Conservation (phyloP, 2,888 invertebrate species). For the Siphonodentalium dalli region DNA sequence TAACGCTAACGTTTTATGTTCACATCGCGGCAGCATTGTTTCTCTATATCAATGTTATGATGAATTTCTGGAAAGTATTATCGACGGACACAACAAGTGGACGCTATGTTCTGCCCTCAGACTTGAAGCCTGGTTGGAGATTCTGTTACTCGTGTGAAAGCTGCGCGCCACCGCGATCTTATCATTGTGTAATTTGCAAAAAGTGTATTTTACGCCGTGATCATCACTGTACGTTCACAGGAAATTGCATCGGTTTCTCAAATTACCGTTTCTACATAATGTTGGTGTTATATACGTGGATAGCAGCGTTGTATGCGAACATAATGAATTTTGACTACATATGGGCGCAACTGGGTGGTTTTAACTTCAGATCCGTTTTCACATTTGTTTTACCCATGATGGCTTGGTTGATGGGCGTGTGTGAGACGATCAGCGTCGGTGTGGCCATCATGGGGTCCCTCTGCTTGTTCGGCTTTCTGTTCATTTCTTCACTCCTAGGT, state of each 20-base stretch:
- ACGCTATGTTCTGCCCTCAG: slow-evolving; percentile 71
- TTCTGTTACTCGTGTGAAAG: slow-evolving; percentile 71
- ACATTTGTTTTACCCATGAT: slow-evolving; percentile 56
- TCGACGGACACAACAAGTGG: slow-evolving; percentile 77
- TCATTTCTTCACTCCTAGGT: slow-evolving; percentile 45
- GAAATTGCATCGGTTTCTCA: slow-evolving; percentile 57
- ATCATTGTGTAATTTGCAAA: slow-evolving; percentile 65
- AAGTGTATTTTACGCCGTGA: slow-evolving; percentile 60
- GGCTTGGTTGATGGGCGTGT: slow-evolving; percentile 46
- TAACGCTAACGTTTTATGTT: slow-evolving; percentile 46
- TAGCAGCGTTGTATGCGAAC: slow-evolving; percentile 55
- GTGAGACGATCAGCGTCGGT: slow-evolving; percentile 38
- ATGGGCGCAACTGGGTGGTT: slow-evolving; percentile 45
- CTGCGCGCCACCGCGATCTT: slow-evolving; percentile 59
- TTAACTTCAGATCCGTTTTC: slow-evolving; percentile 43
- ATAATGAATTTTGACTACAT: slow-evolving; percentile 61
- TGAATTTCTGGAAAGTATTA: slow-evolving; percentile 80
- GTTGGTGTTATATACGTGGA: slow-evolving; percentile 45
- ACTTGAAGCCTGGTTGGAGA: slow-evolving; percentile 77
- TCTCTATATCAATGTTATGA: slow-evolving; percentile 78
- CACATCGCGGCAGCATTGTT: slow-evolving; percentile 76
- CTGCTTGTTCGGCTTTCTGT: slow-evolving; percentile 48
- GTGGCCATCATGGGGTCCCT: slow-evolving; percentile 52
- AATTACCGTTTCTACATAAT: slow-evolving; percentile 60
- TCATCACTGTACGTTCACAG: slow-evolving; percentile 63